A percentile compares a stretch with the other conserved stretches of the same genome.
Evolutionary conservation across 2,888 invertebrate species (phyloP).

Genomic region (Anticlea derivata): DNA sequence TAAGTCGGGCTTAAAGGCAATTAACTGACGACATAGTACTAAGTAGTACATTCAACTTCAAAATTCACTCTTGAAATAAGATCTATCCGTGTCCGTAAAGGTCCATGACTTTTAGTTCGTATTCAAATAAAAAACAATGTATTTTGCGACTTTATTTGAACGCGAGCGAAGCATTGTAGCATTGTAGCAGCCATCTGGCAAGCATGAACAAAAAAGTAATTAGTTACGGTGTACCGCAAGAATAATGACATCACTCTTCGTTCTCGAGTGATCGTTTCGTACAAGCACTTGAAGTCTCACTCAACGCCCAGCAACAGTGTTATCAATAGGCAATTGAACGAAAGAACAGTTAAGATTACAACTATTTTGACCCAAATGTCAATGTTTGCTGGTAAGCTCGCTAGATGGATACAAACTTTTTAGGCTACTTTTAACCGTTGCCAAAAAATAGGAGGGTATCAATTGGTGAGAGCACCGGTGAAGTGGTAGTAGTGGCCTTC

Average conservation of each 20-base stretch:
- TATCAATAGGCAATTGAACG: constrained; percentile 53
- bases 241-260: constrained; percentile 72
- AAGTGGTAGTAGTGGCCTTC: too few relatives aligned
- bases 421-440: too few relatives aligned
- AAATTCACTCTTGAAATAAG: constrained; percentile 15
- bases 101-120: constrained; percentile 29
- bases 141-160: constrained; percentile 45
- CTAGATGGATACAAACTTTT: constrained; percentile 25
- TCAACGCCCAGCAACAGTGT: constrained; percentile 52
- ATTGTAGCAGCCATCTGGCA: constrained; percentile 58
- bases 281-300: constrained; percentile 45
- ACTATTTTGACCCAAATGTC: constrained; percentile 62
- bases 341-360: constrained; percentile 68
- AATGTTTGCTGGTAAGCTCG: constrained; percentile 37
- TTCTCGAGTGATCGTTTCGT: constrained; percentile 41
- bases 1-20: too few relatives aligned
- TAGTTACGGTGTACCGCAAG: constrained; percentile 60
- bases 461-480: too few relatives aligned
- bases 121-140: constrained; percentile 18
- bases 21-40: too few relatives aligned
- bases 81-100: constrained; percentile 26
- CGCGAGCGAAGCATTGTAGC: constrained; percentile 62
- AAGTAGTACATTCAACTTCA: neutral
- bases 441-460: too few relatives aligned
- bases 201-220: constrained; percentile 70